Conservation (phyloP, 2,888 invertebrate species). For the Linyphia triangularis region DNA sequence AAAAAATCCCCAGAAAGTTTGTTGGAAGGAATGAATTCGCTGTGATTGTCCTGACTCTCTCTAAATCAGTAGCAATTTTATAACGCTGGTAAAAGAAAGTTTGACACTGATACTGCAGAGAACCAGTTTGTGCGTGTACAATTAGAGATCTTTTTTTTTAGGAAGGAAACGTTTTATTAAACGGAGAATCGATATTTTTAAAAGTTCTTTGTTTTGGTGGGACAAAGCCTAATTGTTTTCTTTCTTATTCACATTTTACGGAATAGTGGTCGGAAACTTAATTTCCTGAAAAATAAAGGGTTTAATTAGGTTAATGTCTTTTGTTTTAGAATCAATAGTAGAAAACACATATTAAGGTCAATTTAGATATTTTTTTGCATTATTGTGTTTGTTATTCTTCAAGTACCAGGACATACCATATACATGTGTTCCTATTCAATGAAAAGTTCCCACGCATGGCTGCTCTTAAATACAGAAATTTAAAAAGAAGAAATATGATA, state of each 20-base stretch:
- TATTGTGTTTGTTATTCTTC: no score
- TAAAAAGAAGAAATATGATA: no score
- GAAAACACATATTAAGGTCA: no score
- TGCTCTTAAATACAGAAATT: no score
- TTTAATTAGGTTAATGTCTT: background rate
- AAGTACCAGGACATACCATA: no score
- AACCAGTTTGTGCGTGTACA: background rate
- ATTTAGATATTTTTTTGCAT: background rate
- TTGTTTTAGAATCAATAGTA: no score
- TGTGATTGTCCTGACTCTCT: slow-evolving; percentile 33
- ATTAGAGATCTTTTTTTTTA: background rate
- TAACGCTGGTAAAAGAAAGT: background rate
- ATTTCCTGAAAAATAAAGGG: background rate
- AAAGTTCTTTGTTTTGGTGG: background rate
- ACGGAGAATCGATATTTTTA: background rate
- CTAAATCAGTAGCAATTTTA: slow-evolving; percentile 44
- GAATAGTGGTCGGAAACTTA: background rate
- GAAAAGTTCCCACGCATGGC: no score
- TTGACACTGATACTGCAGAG: slow-evolving; percentile 24
- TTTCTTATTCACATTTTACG: background rate
- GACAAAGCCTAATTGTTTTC: background rate
- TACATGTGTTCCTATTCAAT: no score
- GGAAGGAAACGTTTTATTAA: background rate
- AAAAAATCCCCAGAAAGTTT: background rate
- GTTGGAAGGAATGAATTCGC: slow-evolving; percentile 38